These are phyloP conservation scores for Melieria omissa DNA, from an alignment of 2,888 invertebrate genomes.

Conservation along the genomic window DNA sequence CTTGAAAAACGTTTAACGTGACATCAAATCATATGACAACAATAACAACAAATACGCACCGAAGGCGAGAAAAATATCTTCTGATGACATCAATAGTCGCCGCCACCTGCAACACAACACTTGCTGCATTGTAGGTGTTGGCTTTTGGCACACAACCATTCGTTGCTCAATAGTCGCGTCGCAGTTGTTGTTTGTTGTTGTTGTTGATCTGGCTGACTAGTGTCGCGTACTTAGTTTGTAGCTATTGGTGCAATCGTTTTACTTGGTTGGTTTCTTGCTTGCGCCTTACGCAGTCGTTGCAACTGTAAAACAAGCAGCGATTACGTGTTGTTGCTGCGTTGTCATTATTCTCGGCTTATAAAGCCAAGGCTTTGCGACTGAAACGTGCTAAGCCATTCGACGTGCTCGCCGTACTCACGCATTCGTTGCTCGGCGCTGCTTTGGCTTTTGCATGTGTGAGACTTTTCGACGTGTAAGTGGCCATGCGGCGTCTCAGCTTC, in stretches of 20 bases:
- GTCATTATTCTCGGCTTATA: conserved; percentile 50
- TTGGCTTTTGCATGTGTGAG: conserved; percentile 17
- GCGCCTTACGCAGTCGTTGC: not conserved
- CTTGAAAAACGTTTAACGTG: conserved; percentile 1
- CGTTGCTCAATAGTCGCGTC: not conserved
- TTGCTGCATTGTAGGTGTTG: not conserved
- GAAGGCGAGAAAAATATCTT: too few relatives aligned
- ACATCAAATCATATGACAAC: not conserved
- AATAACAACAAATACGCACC: not conserved
- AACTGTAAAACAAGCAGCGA: conserved; percentile 48
- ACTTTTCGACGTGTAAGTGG: conserved; percentile 17
- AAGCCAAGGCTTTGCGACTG: conserved; percentile 51
- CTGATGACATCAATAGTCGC: too few relatives aligned
- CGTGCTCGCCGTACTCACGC: conserved; percentile 45
- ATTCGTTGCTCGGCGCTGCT: not conserved
- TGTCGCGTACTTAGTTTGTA: not conserved
- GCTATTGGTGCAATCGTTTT: not conserved
- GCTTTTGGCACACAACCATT: not conserved
- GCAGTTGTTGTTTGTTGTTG: conserved; percentile 1
- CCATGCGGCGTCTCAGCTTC: too few relatives aligned
- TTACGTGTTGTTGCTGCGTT: conserved; percentile 48
- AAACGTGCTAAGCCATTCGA: conserved; percentile 56
- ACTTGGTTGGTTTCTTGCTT: not conserved
- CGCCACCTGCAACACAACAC: too few relatives aligned
- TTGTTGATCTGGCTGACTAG: not conserved